Conservation (phyloP, 1,140 invertebrate genomes). For the Drosophila serrata region DNA sequence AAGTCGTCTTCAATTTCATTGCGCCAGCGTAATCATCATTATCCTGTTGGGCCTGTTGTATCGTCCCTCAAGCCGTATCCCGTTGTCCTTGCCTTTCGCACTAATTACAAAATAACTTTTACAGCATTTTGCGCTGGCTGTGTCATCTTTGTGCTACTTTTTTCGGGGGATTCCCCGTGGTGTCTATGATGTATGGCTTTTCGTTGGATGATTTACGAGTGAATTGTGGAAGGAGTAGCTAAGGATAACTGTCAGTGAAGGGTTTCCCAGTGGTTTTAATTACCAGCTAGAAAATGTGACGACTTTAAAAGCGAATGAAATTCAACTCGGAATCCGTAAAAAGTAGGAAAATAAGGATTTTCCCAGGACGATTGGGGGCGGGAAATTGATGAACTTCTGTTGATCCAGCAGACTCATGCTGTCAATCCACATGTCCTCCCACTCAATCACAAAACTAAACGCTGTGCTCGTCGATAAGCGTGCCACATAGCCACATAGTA, state of each 20-base stretch:
- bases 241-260: constrained; percentile 62
- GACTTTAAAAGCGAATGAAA: constrained; percentile 55
- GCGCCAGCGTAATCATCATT: constrained; percentile 58
- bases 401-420: constrained; percentile 82
- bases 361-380: background rate
- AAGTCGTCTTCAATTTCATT: constrained; percentile 79
- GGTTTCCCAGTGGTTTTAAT: constrained; percentile 69
- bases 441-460: constrained; percentile 83
- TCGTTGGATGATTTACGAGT: constrained; percentile 55
- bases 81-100: constrained; percentile 51
- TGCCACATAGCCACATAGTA: constrained; percentile 54
- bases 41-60: constrained; percentile 36
- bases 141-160: constrained; percentile 62
- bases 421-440: constrained; percentile 84
- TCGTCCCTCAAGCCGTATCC: constrained; percentile 27
- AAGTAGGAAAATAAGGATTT: background rate
- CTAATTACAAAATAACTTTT: constrained; percentile 84
- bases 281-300: constrained; percentile 39
- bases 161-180: constrained; percentile 69
- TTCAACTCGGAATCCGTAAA: constrained; percentile 17
- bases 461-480: constrained; percentile 75
- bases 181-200: constrained; percentile 78
- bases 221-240: constrained; percentile 6
- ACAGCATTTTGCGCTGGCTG: constrained; percentile 31
- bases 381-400: constrained; percentile 54